These are phyloP conservation scores for Drosophila demipolita DNA, from an alignment of 2,888 invertebrate genomes.

Conservation along the genomic window DNA sequence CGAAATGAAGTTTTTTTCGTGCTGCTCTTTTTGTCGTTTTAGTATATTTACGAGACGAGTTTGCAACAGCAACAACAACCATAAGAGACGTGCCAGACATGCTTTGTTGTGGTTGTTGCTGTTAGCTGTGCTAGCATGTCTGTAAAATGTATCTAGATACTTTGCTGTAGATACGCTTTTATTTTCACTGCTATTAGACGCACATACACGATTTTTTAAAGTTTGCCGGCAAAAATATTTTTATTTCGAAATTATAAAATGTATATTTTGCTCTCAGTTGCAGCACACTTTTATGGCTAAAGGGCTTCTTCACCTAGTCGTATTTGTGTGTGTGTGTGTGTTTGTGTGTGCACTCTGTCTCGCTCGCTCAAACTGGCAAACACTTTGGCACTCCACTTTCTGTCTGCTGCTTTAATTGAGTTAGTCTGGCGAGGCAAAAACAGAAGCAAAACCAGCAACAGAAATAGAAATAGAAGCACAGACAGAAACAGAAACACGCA, in stretches of 20 bases:
- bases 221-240: constrained; percentile 46
- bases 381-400: constrained; percentile 66
- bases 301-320: constrained; percentile 40
- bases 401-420: constrained; percentile 77
- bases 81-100: constrained; percentile 37
- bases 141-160: constrained; percentile 69
- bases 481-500: constrained; percentile 36
- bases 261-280: constrained; percentile 29
- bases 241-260: constrained; percentile 40
- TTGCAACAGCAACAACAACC: constrained; percentile 39
- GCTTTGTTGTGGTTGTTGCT: constrained; percentile 42
- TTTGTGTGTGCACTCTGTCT: constrained; percentile 4
- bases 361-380: constrained; percentile 40
- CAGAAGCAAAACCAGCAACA: constrained; percentile 30
- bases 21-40: constrained; percentile 36
- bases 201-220: constrained; percentile 30
- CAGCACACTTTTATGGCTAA: constrained; percentile 28
- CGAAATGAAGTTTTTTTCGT: constrained; percentile 47
- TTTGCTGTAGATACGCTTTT: constrained; percentile 45
- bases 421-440: constrained; percentile 69
- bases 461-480: constrained; percentile 30
- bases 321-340: background rate
- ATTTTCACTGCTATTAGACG: constrained; percentile 23
- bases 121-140: constrained; percentile 27
- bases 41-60: constrained; percentile 66